Conservation (phyloP, 2,888 invertebrate species). For the Erpobdella octoculata region DNA sequence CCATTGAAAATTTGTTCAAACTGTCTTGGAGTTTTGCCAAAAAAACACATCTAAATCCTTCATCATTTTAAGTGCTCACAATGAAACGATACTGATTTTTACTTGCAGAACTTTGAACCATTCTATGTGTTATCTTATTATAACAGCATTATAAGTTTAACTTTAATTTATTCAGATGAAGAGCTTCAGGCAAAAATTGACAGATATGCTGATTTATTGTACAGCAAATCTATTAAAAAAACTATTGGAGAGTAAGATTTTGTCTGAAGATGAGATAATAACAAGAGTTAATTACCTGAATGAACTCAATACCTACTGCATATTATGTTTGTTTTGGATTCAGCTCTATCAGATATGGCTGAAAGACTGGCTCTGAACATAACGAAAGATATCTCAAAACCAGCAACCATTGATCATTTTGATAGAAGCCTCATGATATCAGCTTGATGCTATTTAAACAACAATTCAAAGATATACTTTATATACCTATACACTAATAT, state of each 20-base stretch:
- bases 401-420: background rate
- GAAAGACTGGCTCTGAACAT: background rate
- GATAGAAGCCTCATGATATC: background rate
- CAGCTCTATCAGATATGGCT: constrained; percentile 1
- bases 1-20: too few species aligned
- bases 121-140: too few species aligned
- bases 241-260: too few species aligned
- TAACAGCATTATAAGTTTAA: too few species aligned
- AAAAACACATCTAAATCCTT: too few species aligned
- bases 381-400: background rate
- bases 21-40: too few species aligned
- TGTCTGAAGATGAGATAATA: background rate
- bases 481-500: too few species aligned
- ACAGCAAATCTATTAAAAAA: background rate
- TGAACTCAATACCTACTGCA: background rate
- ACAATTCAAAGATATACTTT: too few species aligned
- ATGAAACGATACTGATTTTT: too few species aligned
- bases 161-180: background rate
- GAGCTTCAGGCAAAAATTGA: background rate
- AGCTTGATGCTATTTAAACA: background rate
- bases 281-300: background rate
- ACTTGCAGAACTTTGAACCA: too few species aligned
- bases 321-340: background rate
- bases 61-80: too few species aligned
- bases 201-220: background rate